Conservation (phyloP, 1,140 invertebrate species). For the Drosophila bocki region DNA sequence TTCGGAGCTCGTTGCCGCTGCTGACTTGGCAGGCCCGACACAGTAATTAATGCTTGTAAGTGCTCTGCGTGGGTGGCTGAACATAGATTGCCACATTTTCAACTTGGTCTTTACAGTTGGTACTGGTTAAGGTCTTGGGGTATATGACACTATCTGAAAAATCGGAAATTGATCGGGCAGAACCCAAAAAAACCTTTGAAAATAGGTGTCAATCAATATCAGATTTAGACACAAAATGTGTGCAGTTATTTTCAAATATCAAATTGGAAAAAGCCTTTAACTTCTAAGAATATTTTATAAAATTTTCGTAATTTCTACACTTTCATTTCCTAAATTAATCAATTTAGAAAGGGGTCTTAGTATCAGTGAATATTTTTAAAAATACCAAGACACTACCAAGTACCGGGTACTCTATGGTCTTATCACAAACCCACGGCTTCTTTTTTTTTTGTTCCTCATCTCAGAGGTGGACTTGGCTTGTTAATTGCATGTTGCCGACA, state of each 20-base stretch:
- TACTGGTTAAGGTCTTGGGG: not conserved
- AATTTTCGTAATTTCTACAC: not conserved
- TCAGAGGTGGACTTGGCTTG: slow-evolving; percentile 41
- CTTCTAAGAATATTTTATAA: not conserved
- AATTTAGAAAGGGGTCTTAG: not conserved
- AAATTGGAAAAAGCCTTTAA: too few relatives aligned
- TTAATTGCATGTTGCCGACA: slow-evolving; percentile 73
- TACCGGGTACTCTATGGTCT: slow-evolving; percentile 2
- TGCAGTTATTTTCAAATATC: not conserved
- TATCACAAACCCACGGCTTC: too few relatives aligned
- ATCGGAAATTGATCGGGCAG: too few relatives aligned
- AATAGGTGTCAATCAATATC: too few relatives aligned
- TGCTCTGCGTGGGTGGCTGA: slow-evolving; percentile 36
- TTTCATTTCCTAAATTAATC: not conserved
- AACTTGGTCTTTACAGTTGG: slow-evolving; percentile 23
- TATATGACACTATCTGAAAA: not conserved
- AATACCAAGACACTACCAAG: not conserved
- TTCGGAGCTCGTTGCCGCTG: slow-evolving; percentile 39
- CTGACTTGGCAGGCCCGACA: slow-evolving; percentile 64
- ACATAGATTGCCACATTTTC: slow-evolving; percentile 40
- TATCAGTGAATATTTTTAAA: not conserved
- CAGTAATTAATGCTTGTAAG: slow-evolving; percentile 78
- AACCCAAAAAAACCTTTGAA: not conserved
- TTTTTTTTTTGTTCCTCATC: slow-evolving; percentile 22
- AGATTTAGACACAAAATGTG: not conserved